Evolutionary conservation across 30 jellyfish, hydroid and myxozoan genomes (phyloP).

Genomic region (Sanderia malayensis): DNA sequence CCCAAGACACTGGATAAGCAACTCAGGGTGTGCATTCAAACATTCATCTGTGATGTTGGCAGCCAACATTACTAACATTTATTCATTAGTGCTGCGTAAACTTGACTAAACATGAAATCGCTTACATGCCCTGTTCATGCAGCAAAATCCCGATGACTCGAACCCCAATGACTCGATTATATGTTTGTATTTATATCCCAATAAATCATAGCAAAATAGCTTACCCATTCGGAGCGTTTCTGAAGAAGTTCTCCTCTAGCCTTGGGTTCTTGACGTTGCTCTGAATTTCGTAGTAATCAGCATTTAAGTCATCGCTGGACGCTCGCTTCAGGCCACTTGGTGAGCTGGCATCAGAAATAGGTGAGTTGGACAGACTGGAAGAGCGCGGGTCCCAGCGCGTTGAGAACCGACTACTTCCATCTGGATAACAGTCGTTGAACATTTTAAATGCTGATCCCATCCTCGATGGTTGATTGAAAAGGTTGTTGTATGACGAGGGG

Average conservation of each 20-base stretch:
- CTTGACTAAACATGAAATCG: too few species aligned
- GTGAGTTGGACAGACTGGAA: conserved; percentile 59
- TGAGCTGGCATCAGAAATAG: conserved; percentile 53
- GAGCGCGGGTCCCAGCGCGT: conserved; percentile 47
- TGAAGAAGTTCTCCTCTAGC: conserved; percentile 12
- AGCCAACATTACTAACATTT: too few species aligned
- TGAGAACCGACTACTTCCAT: conserved; percentile 19
- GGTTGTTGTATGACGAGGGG: conserved; percentile 6
- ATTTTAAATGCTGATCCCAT: conserved; percentile 26
- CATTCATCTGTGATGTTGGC: too few species aligned
- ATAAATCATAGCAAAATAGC: too few species aligned
- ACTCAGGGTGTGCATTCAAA: too few species aligned
- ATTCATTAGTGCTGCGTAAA: too few species aligned
- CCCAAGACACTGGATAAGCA: too few species aligned
- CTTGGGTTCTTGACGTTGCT: conserved; percentile 26
- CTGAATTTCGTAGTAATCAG: conserved; percentile 33
- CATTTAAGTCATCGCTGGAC: conserved; percentile 55
- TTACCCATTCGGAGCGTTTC: conserved; percentile 40
- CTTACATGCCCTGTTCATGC: too few species aligned
- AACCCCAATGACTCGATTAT: too few species aligned
- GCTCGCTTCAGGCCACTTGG: conserved; percentile 55
- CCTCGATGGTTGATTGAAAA: conserved; percentile 2
- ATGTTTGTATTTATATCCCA: too few species aligned
- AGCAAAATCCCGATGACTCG: too few species aligned
- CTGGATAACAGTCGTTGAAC: conserved; percentile 38